Base-by-base conservation (phyloP, 2,113 vertebrate species). In the Gymnobelideus leadbeateri region DNA sequence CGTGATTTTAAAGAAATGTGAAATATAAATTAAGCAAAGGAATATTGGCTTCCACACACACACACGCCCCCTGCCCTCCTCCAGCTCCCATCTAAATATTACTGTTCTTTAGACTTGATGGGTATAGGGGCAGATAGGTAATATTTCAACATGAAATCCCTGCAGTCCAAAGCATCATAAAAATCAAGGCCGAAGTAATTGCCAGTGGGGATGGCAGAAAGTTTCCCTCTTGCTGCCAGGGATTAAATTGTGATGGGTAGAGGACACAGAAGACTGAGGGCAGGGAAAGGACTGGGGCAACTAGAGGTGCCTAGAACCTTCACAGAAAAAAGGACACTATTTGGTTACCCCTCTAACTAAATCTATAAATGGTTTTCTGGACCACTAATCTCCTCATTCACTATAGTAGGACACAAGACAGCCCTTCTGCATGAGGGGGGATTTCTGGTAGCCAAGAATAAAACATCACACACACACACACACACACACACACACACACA, bases 1-100 rank as follows among this genome's bases (percentile, higher is more conserved):
- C 98, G 98, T 98, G 97, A 68, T 98, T 98, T 98, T 98, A 98
- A 97, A 97, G 98, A 98, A 98, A 97, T 98, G 98, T 98, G 98
- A 98, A 98, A 98, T 96, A 97, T 16, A 50, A 98, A 98, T 98
- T 98, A 98, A 96, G 93, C 91, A 55, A 92, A 96, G 96, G 96
- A 97, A 94, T 96, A 94, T 61, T 89, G 94, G 94, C 91, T 96
- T 96, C 19, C 90, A 61, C 95, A 92, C 94, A 94, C 61, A 89
- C 0, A 0, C 95, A 91, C 31, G 7, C 95, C 95, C 96, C 96
- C 37, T 12, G 37, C 54, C 90, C 91, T 89, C 77, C 51, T 49
- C 26, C 5, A 21, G 28, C 57, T 89, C 90, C 94, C 47, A 90
- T 54, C 37, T 51, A 93, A 94, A 94, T 89, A 77, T 53, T 89